Base-by-base conservation (phyloP, 2,888 invertebrate species). In the Napeogenes inachia region DNA sequence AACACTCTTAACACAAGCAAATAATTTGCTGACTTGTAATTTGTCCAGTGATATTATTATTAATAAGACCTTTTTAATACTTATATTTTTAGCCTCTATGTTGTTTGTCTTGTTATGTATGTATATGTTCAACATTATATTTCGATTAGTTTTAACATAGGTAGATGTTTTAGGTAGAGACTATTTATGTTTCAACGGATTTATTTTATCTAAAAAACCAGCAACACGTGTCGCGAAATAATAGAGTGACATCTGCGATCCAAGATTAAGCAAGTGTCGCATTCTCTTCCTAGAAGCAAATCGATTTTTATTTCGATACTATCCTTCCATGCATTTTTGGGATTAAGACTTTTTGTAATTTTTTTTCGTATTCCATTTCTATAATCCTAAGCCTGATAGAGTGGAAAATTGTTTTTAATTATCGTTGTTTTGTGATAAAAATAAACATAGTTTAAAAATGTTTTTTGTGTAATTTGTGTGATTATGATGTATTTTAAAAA, bases 251-350 rank as follows among this genome's bases (percentile, higher is more conserved):
- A 81, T 81, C 80, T 80, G 75, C 73, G 83, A 77, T 79, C 80
- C 78, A 77, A 85, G 88, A 87, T 87, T 87, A 87, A 81, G 82
- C 87, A 87, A 89, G 89, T 89, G 89, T 81, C 78, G 75, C 75
- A 71, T 79, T 78, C 60, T 70, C 73, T 89, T 89, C 87, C 78
- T 69, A 81, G 89, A 89, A 89, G 73, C 74, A 76, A 77, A 82
- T 81, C 75, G 76, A 82, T 82, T 82, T 81, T 71, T 68, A 70
- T 73, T 70, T 67, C 60, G 66, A 69, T 69, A 69, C 69, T 64
- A 66, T 67, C 66, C 61, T 61, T 66, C 65, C 73, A 78, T 78
- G 79, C 82, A 80, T 84, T 83, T 82, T 81, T 76, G 75, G 82
- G 87, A 85, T 87, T 86, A 85, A 66, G 46, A 59, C 56, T 64